A percentile compares a stretch with the other conserved stretches of the same genome.
phyloP scores from a whole-genome alignment of 2,113 vertebrate species.

The Sinocyclocheilus anophthalmus region DNA sequence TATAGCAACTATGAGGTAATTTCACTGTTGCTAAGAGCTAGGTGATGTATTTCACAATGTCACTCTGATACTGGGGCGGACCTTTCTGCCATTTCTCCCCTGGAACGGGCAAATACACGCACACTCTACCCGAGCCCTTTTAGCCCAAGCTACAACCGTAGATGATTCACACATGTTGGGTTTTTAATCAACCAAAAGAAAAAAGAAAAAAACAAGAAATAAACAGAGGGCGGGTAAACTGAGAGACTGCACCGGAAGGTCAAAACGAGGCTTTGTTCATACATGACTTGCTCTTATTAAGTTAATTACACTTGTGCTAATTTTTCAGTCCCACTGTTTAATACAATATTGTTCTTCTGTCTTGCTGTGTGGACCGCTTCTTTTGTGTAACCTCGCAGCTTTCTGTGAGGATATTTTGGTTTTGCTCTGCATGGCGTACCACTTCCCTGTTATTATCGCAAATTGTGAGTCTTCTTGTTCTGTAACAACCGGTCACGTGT shows the following conservation, averaged over 20 bases:
- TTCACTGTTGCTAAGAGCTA: constrained; percentile 71
- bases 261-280: constrained; percentile 26
- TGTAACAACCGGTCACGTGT: neutral
- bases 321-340: constrained; percentile 16
- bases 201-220: neutral
- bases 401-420: constrained; percentile 32
- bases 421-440: constrained; percentile 20
- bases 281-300: constrained; percentile 4
- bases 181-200: constrained; percentile 23
- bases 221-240: constrained; percentile 12
- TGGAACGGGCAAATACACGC: constrained; percentile 9
- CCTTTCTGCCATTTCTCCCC: constrained; percentile 17
- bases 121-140: constrained; percentile 40
- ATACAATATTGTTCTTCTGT: constrained; percentile 25
- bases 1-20: constrained; percentile 72
- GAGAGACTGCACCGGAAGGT: constrained; percentile 22
- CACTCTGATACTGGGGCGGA: constrained; percentile 41
- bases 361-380: constrained; percentile 20
- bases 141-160: constrained; percentile 49
- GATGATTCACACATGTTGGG: constrained; percentile 24
- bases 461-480: constrained; percentile 23
- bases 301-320: constrained; percentile 46
- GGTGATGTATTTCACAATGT: constrained; percentile 63
- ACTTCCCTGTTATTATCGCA: constrained; percentile 26
- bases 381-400: constrained; percentile 18